phyloP scores from a whole-genome alignment of 2,113 vertebrate species.

The Penelope pileata region DNA sequence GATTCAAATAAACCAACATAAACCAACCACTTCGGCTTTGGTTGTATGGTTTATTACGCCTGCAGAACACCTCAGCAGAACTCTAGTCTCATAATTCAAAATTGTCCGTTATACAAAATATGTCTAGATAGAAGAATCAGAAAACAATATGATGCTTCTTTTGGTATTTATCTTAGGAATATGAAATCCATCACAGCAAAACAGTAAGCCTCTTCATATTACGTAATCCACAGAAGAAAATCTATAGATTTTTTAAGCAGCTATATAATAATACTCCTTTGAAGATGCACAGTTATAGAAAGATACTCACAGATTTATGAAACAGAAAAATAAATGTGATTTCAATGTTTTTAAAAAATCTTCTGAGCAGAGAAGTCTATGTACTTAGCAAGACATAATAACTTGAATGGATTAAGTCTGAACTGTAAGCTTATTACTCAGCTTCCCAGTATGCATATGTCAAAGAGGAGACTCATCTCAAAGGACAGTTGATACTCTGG shows the following conservation, averaged over 20 bases:
- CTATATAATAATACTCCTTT: not conserved
- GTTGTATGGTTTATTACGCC: not conserved
- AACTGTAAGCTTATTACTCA: not conserved
- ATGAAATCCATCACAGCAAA: not conserved
- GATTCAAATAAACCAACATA: conserved; percentile 5
- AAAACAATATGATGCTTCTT: not conserved
- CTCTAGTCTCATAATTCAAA: not conserved
- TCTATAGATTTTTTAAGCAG: not conserved
- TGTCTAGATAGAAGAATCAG: not conserved
- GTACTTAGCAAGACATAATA: not conserved
- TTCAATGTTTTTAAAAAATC: not conserved
- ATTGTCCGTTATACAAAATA: not conserved
- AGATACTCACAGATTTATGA: not conserved
- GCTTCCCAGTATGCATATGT: not conserved
- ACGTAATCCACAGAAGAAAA: not conserved
- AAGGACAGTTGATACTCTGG: not conserved
- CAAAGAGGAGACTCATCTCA: not conserved
- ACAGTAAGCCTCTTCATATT: not conserved
- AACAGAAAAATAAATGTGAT: not conserved
- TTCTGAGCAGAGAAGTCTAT: not conserved
- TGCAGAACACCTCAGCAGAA: not conserved
- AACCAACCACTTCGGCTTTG: conserved; percentile 7
- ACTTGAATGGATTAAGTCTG: not conserved
- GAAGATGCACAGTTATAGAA: not conserved
- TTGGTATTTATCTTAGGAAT: not conserved